A percentile compares a stretch with the other conserved stretches of the same genome.
phyloP scores from a whole-genome alignment of 1,140 invertebrate species.

The Pinna nobilis region DNA sequence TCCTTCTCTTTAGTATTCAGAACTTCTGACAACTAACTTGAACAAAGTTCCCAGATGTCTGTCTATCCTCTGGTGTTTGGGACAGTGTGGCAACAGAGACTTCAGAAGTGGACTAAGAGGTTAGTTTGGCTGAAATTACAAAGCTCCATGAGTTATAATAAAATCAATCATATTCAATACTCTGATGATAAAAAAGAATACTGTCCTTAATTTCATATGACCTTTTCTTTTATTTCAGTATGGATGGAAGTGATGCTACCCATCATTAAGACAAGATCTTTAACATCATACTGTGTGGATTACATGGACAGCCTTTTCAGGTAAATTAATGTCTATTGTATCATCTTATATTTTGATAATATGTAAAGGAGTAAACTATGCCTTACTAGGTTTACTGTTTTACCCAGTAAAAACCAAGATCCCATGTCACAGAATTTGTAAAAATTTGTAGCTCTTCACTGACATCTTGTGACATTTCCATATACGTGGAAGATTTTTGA shows the following conservation, averaged over 20 bases:
- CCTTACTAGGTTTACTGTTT: neutral
- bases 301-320: slow-evolving; percentile 81
- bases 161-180: neutral
- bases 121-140: slow-evolving; percentile 50
- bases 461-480: too few species aligned
- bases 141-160: neutral
- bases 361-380: too few species aligned
- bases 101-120: slow-evolving; percentile 84
- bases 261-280: slow-evolving; percentile 83
- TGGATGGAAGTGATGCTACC: slow-evolving; percentile 89
- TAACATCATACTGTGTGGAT: slow-evolving; percentile 81
- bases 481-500: too few species aligned
- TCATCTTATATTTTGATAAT: too few species aligned
- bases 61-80: slow-evolving; percentile 86
- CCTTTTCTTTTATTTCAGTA: slow-evolving; percentile 76
- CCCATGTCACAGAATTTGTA: too few species aligned
- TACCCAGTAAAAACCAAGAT: too few species aligned
- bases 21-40: slow-evolving; percentile 77
- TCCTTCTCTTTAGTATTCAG: slow-evolving; percentile 61
- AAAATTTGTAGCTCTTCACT: too few species aligned
- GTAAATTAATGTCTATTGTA: slow-evolving; percentile 57
- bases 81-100: slow-evolving; percentile 83
- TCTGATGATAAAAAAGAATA: neutral
- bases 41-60: slow-evolving; percentile 86
- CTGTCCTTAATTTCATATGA: neutral